Evolutionary conservation across 2,113 vertebrate species (phyloP).

Genomic region (Pomatorhinus ruficollis): DNA sequence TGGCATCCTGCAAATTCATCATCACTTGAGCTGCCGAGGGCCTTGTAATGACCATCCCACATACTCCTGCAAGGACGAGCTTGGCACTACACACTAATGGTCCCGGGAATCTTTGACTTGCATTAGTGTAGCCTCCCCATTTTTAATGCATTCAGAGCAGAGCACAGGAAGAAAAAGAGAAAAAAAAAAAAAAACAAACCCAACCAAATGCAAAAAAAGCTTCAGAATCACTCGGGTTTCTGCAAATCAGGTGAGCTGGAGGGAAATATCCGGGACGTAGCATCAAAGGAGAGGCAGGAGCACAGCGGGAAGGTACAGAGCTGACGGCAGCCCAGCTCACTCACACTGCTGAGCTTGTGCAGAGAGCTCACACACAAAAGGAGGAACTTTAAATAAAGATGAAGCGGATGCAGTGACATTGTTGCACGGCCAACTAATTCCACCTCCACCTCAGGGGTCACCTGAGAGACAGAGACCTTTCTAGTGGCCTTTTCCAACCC

Average conservation of each 20-base stretch:
- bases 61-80: neutral
- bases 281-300: slow-evolving; percentile 11
- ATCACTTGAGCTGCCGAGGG: neutral
- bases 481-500: slow-evolving; percentile 29
- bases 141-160: neutral
- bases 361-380: neutral
- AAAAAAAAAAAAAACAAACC: no score
- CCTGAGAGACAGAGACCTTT: slow-evolving; percentile 4
- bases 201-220: neutral
- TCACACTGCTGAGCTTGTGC: neutral
- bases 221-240: neutral
- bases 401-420: neutral
- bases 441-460: slow-evolving; percentile 28
- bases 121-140: neutral
- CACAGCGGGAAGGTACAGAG: neutral
- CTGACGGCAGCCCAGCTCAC: neutral
- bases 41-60: neutral
- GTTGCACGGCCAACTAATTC: neutral
- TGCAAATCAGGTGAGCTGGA: neutral
- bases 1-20: slow-evolving; percentile 21
- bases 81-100: neutral
- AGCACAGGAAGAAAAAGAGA: neutral
- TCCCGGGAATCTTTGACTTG: neutral
- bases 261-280: neutral
- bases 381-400: slow-evolving; percentile 56